Conservation (phyloP, 2,113 vertebrate species). For the Oncorhynchus kisutch region DNA sequence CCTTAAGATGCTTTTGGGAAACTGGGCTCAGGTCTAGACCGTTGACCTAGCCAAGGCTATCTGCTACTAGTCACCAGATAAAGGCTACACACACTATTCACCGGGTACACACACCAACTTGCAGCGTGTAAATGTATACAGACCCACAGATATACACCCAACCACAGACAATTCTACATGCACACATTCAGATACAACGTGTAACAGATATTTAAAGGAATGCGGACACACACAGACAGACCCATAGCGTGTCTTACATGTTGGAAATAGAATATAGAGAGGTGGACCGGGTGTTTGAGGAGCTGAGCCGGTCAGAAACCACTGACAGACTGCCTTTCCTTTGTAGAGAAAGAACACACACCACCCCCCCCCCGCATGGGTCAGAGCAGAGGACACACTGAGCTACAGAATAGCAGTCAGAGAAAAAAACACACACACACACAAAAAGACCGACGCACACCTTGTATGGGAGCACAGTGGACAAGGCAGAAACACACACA, state of each 20-base stretch:
- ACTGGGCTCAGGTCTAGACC: too few relatives aligned
- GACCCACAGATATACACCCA: not conserved
- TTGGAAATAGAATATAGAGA: constrained; percentile 81
- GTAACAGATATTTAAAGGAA: not conserved
- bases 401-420: not conserved
- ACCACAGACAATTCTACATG: not conserved
- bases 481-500: not conserved
- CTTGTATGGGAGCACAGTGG: too few relatives aligned
- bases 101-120: constrained; percentile 13
- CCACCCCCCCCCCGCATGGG: constrained; percentile 22
- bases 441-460: constrained; percentile 15
- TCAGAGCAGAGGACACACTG: not conserved
- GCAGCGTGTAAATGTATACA: constrained; percentile 7
- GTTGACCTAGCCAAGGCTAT: not conserved
- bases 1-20: too few relatives aligned
- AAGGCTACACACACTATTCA: not conserved
- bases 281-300: constrained; percentile 76
- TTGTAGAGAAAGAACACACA: constrained; percentile 66
- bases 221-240: constrained; percentile 51
- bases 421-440: constrained; percentile 16
- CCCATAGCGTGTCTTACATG: constrained; percentile 71
- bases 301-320: constrained; percentile 77
- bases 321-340: constrained; percentile 81
- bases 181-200: not conserved
- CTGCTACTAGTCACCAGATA: too few relatives aligned